These are phyloP conservation scores for Neofelis nebulosa DNA, from an alignment of 2,113 vertebrate species.

Conservation along the genomic window DNA sequence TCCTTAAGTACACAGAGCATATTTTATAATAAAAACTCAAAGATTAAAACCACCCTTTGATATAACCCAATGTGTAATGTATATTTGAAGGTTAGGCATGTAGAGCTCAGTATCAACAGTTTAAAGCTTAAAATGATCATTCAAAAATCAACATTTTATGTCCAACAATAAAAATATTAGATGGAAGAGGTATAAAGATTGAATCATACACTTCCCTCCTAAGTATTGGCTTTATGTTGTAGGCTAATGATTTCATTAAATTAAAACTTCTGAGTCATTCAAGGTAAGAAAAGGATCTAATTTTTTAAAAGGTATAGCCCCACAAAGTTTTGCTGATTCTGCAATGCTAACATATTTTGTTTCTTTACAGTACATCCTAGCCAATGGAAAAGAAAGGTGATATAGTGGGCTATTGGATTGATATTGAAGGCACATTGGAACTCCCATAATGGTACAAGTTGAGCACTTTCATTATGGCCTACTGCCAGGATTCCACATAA, in stretches of 20 bases:
- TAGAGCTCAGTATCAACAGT: not conserved
- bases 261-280: constrained; percentile 50
- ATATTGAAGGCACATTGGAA: not conserved
- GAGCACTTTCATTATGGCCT: constrained; percentile 33
- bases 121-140: constrained; percentile 1
- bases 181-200: not conserved
- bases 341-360: not conserved
- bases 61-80: not conserved
- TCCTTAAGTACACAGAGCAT: not conserved
- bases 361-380: not conserved
- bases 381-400: not conserved
- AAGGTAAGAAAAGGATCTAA: not conserved
- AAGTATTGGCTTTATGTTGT: not conserved
- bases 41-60: not conserved
- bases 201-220: constrained; percentile 5
- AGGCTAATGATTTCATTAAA: constrained; percentile 68
- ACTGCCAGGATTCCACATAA: not conserved
- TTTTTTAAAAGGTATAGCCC: constrained; percentile 31
- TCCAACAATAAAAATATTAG: not conserved
- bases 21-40: not conserved
- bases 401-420: not conserved
- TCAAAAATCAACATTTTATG: not conserved
- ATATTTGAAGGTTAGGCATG: not conserved
- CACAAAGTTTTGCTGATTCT: constrained; percentile 20
- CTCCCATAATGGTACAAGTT: not conserved